A percentile compares a stretch with the other conserved stretches of the same genome.
These are phyloP conservation scores for Astyanax mexicanus DNA, from an alignment of 2,797 vertebrate species.

Conservation along the genomic window DNA sequence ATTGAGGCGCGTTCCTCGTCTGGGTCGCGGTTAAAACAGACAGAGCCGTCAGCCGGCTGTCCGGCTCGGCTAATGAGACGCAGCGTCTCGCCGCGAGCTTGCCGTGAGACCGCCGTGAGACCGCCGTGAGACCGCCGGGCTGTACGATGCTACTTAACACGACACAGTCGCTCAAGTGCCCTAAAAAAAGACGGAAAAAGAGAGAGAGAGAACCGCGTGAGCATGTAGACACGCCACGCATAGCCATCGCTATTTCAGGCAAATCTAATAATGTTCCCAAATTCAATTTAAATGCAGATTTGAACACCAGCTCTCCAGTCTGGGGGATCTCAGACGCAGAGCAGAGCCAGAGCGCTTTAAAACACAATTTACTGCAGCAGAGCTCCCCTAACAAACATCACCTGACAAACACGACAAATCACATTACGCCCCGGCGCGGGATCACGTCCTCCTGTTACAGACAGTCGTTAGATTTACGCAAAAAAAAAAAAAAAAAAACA, in stretches of 20 bases:
- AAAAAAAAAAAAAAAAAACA: neutral
- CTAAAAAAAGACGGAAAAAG: neutral
- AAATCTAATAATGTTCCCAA: slow-evolving; percentile 65
- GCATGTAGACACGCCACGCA: slow-evolving; percentile 18
- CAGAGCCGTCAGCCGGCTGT: slow-evolving; percentile 34
- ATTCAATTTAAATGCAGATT: slow-evolving; percentile 66
- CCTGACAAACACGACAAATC: slow-evolving; percentile 52
- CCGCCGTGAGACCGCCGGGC: slow-evolving; percentile 26
- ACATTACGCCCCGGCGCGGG: slow-evolving; percentile 47
- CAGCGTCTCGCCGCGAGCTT: slow-evolving; percentile 25
- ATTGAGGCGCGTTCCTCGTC: slow-evolving; percentile 43
- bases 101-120: slow-evolving; percentile 35
- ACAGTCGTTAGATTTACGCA: slow-evolving; percentile 42
- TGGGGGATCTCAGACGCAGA: slow-evolving; percentile 22
- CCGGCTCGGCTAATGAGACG: slow-evolving; percentile 43
- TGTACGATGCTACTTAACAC: slow-evolving; percentile 34
- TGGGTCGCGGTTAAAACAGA: slow-evolving; percentile 32
- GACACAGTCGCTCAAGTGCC: slow-evolving; percentile 23
- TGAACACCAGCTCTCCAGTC: slow-evolving; percentile 24
- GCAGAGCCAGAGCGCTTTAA: slow-evolving; percentile 50
- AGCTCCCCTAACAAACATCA: slow-evolving; percentile 56
- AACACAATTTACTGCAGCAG: slow-evolving; percentile 57
- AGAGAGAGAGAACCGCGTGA: neutral
- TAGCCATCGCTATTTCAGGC: slow-evolving; percentile 55
- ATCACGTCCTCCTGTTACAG: slow-evolving; percentile 33